phyloP scores from a whole-genome alignment of 2,113 vertebrate species.

The Gavialis gangeticus region DNA sequence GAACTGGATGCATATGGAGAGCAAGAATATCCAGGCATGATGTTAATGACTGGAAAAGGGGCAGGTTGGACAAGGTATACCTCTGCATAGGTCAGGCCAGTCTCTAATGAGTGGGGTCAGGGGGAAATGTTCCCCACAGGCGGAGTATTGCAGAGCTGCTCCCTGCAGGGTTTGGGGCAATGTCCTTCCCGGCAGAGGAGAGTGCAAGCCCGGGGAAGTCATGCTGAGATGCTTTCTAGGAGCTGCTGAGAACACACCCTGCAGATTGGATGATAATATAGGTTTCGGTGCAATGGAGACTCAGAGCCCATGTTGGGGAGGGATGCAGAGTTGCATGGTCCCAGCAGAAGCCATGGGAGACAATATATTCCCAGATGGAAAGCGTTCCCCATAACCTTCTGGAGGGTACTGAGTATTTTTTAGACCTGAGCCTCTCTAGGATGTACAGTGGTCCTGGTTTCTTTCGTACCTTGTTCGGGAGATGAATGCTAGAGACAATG shows the following conservation, averaged over 20 bases:
- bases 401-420: background rate
- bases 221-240: background rate
- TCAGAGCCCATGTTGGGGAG: background rate
- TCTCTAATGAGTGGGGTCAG: background rate
- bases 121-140: background rate
- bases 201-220: background rate
- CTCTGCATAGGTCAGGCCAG: fast-evolving
- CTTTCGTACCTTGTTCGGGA: background rate
- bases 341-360: background rate
- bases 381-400: background rate
- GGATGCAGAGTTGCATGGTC: background rate
- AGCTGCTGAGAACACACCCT: background rate
- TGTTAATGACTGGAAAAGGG: background rate
- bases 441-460: background rate
- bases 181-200: background rate
- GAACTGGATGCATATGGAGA: background rate
- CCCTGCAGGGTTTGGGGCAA: background rate
- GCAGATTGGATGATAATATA: background rate
- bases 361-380: background rate
- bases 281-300: background rate
- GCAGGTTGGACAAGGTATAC: background rate
- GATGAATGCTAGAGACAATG: background rate
- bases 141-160: background rate
- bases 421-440: background rate
- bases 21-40: background rate